These are phyloP conservation scores for Drosophila seclusa DNA, from an alignment of 2,888 invertebrate genomes.

Conservation along the genomic window DNA sequence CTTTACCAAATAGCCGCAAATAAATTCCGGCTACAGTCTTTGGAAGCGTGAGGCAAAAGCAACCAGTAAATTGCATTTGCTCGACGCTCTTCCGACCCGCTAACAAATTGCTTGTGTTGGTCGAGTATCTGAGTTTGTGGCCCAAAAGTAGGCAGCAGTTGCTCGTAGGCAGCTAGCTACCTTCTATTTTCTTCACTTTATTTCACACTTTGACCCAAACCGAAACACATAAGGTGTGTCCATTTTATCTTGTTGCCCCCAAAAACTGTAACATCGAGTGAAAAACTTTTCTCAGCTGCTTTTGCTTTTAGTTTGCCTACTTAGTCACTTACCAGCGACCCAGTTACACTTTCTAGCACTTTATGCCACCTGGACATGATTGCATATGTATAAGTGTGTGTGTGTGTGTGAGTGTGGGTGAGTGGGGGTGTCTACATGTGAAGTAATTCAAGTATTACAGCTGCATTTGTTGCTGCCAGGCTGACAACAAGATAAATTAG, in stretches of 20 bases:
- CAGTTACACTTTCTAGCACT: slow-evolving; percentile 58
- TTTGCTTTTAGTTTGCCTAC: slow-evolving; percentile 59
- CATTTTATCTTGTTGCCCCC: slow-evolving; percentile 68
- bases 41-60: slow-evolving; percentile 25
- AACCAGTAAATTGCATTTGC: slow-evolving; percentile 77
- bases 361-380: slow-evolving; percentile 46
- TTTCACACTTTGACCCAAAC: slow-evolving; percentile 64
- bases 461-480: slow-evolving; percentile 73
- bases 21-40: slow-evolving; percentile 66
- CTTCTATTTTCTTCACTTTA: slow-evolving; percentile 72
- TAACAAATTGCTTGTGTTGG: slow-evolving; percentile 73
- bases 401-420: neutral
- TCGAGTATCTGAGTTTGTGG: slow-evolving; percentile 17
- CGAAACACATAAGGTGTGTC: slow-evolving; percentile 71
- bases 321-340: slow-evolving; percentile 60
- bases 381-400: neutral
- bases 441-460: slow-evolving; percentile 57
- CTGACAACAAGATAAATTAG: slow-evolving; percentile 78
- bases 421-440: slow-evolving; percentile 13
- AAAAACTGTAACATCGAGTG: slow-evolving; percentile 48
- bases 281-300: slow-evolving; percentile 67
- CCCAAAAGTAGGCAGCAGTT: slow-evolving; percentile 61
- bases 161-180: slow-evolving; percentile 40
- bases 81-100: slow-evolving; percentile 61
- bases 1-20: slow-evolving; percentile 71